phyloP scores from a whole-genome alignment of 2,113 vertebrate species.

The Epinephelus lanceolatus region DNA sequence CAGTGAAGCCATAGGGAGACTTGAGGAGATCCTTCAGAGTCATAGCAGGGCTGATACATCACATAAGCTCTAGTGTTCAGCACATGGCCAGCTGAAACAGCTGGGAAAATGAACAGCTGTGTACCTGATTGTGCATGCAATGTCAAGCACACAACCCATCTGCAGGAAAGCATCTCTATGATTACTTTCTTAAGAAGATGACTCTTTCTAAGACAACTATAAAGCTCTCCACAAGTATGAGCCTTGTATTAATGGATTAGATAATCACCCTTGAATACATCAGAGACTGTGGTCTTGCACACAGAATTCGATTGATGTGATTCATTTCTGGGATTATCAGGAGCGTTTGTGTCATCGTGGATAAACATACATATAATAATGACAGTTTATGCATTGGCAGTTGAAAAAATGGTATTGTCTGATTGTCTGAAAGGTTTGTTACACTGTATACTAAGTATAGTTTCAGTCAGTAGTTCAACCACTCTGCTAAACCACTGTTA shows the following conservation, averaged over 20 bases:
- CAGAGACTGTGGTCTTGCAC: not conserved
- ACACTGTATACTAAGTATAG: not conserved
- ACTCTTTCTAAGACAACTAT: conserved; percentile 18
- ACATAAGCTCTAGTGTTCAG: not conserved
- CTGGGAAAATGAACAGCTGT: conserved; percentile 37
- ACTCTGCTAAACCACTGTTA: not conserved
- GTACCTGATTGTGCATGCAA: conserved; percentile 34
- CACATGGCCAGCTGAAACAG: not conserved
- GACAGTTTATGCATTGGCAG: not conserved
- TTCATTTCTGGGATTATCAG: not conserved
- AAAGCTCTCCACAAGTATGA: conserved; percentile 9
- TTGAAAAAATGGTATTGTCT: not conserved
- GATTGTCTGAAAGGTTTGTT: not conserved
- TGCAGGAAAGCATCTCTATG: conserved; percentile 17
- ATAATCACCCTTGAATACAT: conserved; percentile 9
- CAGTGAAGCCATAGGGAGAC: not conserved
- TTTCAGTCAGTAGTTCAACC: not conserved
- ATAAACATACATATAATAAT: not conserved
- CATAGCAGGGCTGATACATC: not conserved
- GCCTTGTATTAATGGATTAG: not conserved
- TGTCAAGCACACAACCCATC: conserved; percentile 28
- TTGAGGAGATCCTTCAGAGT: not conserved
- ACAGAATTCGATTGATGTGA: not conserved
- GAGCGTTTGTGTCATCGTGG: not conserved
- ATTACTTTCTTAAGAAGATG: conserved; percentile 28